These are phyloP conservation scores for Bellardia pandia DNA, from an alignment of 2,888 invertebrate genomes.

Conservation along the genomic window DNA sequence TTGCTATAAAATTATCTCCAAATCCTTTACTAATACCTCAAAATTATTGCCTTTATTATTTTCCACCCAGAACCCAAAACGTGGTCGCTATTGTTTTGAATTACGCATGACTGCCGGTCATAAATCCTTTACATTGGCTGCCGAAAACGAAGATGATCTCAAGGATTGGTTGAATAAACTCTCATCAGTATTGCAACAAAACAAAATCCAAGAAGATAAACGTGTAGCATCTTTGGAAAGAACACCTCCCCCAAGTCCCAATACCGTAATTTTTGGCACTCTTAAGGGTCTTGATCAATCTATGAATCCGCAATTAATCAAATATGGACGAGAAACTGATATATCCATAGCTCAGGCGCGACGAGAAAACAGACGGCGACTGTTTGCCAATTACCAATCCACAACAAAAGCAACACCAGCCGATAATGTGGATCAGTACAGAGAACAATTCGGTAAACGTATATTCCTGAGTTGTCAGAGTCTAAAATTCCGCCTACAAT, in stretches of 20 bases:
- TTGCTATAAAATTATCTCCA: not conserved
- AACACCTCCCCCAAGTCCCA: slow-evolving; percentile 86
- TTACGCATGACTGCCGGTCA: slow-evolving; percentile 93
- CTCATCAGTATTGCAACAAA: slow-evolving; percentile 92
- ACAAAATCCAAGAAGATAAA: slow-evolving; percentile 92
- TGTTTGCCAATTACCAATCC: slow-evolving; percentile 89
- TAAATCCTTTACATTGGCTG: slow-evolving; percentile 93
- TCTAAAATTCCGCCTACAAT: slow-evolving; percentile 92
- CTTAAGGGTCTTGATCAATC: slow-evolving; percentile 95
- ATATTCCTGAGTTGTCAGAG: slow-evolving; percentile 93
- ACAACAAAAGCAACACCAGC: slow-evolving; percentile 83
- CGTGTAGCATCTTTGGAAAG: slow-evolving; percentile 88
- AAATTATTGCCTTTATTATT: no score
- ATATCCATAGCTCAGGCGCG: slow-evolving; percentile 92
- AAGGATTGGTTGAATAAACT: slow-evolving; percentile 93
- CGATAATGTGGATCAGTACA: slow-evolving; percentile 89
- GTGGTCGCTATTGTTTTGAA: slow-evolving; percentile 94
- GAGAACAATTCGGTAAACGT: slow-evolving; percentile 94
- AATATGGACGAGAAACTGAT: slow-evolving; percentile 96
- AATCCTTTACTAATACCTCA: not conserved
- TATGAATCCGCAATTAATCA: slow-evolving; percentile 95
- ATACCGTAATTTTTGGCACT: slow-evolving; percentile 90
- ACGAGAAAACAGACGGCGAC: slow-evolving; percentile 90
- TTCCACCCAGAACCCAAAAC: slow-evolving; percentile 89
- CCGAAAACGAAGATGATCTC: slow-evolving; percentile 93